Evolutionary conservation across 2,888 invertebrate genomes (phyloP), one percentile per base, ranked within the genome.

Genomic region (Coleophora flavipennella): DNA sequence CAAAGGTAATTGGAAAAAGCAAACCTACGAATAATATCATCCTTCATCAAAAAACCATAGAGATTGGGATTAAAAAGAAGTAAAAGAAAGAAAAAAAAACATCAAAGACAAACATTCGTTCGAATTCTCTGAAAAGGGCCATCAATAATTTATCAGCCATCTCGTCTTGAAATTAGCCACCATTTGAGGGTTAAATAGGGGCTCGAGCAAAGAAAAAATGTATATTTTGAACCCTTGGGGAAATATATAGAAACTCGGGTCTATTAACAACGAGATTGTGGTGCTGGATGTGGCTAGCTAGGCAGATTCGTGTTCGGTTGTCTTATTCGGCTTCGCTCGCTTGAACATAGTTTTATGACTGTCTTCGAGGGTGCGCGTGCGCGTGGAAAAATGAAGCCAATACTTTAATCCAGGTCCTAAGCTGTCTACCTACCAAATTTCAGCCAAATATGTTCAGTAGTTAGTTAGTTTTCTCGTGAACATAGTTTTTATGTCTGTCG

Each of bases 121-220:
- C 59, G 55, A 61, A 65, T 59, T 72, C 68, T 66, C 66, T 59
- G 56, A 67, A 73, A 70, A 68, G 67, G 57, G 51, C 62, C 69
- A 70, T 81, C 80, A 81, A 81, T 81, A 79, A 78, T 80, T 74
- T 77, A 81, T 77, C 66, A 78, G 59, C 69, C 77, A 72, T 77
- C 74, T 73, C 66, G 64, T 72, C 67, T 69, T 55, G 60, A 72
- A 79, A 81, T 81, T 79, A 78, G 75, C 75, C 71, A 68, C 68
- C 74, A 66, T 74, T 79, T 71, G 72, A 62, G 70, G 74, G 78
- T 77, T 76, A 70, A 76, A 74, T 67, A 67, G 63, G 59, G 59
- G 48, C 56, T 62, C 66, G 65, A 60, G 64, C 50, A 66, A 73
- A 72, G 67, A 62, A 58, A 61, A 70, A 68, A 58, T 55, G 55